A percentile compares a stretch with the other conserved stretches of the same genome.
Evolutionary conservation across 2,797 vertebrate genomes (phyloP).

Genomic region (Liparis tanakae): DNA sequence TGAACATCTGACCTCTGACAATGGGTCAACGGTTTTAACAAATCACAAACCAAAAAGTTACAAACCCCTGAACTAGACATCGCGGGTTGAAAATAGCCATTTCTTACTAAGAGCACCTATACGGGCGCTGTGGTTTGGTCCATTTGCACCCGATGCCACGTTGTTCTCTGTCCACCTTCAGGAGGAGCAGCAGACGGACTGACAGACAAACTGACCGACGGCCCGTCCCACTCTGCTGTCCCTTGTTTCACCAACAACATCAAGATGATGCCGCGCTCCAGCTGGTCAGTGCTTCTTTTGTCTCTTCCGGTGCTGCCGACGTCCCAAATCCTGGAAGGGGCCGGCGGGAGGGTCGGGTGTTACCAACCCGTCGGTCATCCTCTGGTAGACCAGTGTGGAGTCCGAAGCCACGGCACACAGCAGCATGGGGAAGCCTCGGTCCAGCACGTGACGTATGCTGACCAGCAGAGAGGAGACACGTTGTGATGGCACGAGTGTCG

Average conservation of each 20-base stretch:
- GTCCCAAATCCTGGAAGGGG: conserved; percentile 78
- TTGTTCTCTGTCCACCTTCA: not conserved
- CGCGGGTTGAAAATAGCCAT: not conserved
- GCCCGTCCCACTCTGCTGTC: not conserved
- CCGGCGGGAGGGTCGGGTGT: conserved; percentile 89
- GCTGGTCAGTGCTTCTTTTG: conserved; percentile 69
- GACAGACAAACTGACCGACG: not conserved
- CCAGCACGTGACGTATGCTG: conserved; percentile 76
- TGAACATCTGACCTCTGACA: not conserved
- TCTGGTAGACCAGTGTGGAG: conserved; percentile 96
- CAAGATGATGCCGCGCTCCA: not conserved
- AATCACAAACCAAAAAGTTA: not conserved
- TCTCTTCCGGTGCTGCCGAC: conserved; percentile 84
- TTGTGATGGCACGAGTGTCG: not conserved
- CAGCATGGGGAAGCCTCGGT: conserved; percentile 80
- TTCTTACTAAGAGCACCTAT: not conserved
- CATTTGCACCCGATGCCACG: not conserved
- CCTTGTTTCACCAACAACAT: not conserved
- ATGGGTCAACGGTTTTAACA: not conserved
- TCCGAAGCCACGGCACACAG: conserved; percentile 93
- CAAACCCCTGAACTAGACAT: not conserved
- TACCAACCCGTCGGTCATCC: conserved; percentile 88
- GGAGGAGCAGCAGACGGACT: not conserved
- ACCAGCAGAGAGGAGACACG: not conserved
- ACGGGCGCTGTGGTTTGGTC: not conserved